phyloP scores from a whole-genome alignment of 2,888 invertebrate genomes.

The Aphidoletes aphidimyza region DNA sequence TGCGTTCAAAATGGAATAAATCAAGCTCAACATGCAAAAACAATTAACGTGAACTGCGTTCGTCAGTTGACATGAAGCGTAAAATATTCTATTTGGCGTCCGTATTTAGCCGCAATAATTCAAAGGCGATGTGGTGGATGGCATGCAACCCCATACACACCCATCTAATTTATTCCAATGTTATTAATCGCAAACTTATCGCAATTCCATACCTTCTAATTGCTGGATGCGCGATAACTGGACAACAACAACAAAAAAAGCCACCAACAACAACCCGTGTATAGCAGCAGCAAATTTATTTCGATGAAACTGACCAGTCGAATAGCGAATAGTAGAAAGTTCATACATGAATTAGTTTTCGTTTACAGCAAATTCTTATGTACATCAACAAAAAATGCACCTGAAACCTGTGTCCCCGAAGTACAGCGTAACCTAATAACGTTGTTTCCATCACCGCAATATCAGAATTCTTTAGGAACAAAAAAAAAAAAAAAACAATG shows the following conservation, averaged over 20 bases:
- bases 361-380: neutral
- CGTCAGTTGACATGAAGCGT: too few species aligned
- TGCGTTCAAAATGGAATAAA: too few species aligned
- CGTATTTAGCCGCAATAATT: constrained; percentile 5
- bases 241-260: neutral
- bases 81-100: too few species aligned
- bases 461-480: too few species aligned
- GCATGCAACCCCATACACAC: neutral
- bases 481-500: too few species aligned
- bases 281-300: neutral
- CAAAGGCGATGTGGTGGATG: neutral
- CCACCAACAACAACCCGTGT: neutral
- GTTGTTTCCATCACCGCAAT: too few species aligned
- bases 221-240: too few species aligned
- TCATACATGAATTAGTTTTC: neutral
- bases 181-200: constrained; percentile 22
- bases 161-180: constrained; percentile 2
- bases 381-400: neutral
- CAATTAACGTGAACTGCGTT: too few species aligned
- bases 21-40: too few species aligned
- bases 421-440: too few species aligned
- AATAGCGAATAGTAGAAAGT: neutral
- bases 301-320: neutral
- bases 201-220: constrained; percentile 1
- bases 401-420: neutral